Conservation (phyloP, 2,113 vertebrate genomes). For the Labrus mixtus region DNA sequence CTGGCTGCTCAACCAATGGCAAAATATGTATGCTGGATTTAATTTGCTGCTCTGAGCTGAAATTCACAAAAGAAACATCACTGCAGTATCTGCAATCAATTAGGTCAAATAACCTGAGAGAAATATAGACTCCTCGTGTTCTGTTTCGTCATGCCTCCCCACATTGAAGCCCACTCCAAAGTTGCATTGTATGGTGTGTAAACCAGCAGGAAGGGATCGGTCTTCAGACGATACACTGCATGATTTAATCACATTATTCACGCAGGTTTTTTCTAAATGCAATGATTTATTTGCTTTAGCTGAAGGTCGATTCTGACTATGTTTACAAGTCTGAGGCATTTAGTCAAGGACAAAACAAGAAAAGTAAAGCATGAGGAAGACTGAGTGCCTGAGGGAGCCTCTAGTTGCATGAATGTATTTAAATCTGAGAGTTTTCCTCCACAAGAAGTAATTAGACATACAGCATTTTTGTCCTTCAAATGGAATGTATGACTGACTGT, state of each 20-base stretch:
- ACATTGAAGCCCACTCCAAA: neutral
- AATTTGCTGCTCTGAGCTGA: conserved; percentile 5
- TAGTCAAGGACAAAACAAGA: conserved; percentile 30
- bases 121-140: neutral
- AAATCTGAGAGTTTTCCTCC: neutral
- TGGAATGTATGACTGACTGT: neutral
- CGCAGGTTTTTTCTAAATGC: neutral
- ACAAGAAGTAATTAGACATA: neutral
- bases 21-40: neutral
- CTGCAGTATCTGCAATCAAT: neutral
- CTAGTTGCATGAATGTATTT: neutral
- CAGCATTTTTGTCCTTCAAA: neutral
- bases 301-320: conserved; percentile 5
- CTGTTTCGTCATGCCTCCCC: neutral
- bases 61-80: neutral
- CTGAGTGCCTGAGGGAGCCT: neutral
- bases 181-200: neutral
- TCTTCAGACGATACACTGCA: neutral
- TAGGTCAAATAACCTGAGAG: neutral
- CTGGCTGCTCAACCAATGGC: neutral
- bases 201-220: neutral
- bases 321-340: conserved; percentile 1
- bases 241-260: conserved; percentile 13
- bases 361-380: conserved; percentile 1
- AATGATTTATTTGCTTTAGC: conserved; percentile 1